phyloP scores from a whole-genome alignment of 2,113 vertebrate species.

The Hypomesus transpacificus region DNA sequence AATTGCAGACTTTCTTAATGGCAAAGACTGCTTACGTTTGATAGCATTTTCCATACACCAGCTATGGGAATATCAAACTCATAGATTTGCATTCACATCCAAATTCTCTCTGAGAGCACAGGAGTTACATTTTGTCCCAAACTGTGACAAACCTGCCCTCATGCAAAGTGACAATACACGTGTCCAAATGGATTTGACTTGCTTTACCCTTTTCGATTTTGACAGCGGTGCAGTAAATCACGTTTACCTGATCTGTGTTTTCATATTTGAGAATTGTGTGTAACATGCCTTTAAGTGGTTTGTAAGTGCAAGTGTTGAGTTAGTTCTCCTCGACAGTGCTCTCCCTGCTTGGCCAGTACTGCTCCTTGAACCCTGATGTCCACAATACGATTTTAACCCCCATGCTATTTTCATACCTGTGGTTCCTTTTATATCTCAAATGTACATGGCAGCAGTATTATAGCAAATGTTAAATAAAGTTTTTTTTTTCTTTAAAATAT shows the following conservation, averaged over 20 bases:
- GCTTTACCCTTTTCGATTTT: no score
- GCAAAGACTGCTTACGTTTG: slow-evolving; percentile 8
- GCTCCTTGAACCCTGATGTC: slow-evolving; percentile 36
- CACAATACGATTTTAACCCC: slow-evolving; percentile 42
- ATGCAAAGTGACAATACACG: no score
- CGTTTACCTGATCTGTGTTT: slow-evolving; percentile 50
- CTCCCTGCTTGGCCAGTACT: slow-evolving; percentile 47
- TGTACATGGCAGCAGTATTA: slow-evolving; percentile 55
- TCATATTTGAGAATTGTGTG: slow-evolving; percentile 40
- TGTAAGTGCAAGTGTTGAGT: slow-evolving; percentile 50
- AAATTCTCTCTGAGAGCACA: background rate
- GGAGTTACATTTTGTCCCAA: background rate
- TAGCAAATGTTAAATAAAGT: slow-evolving; percentile 56
- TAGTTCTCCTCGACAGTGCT: slow-evolving; percentile 43
- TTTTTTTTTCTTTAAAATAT: slow-evolving; percentile 48
- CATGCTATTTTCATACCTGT: slow-evolving; percentile 56
- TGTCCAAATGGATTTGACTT: no score
- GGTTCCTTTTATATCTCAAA: slow-evolving; percentile 50
- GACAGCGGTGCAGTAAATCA: background rate
- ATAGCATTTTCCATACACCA: no score
- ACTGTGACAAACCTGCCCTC: background rate
- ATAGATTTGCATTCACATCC: background rate
- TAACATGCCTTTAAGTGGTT: slow-evolving; percentile 45
- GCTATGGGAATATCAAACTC: no score
- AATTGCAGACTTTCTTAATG: slow-evolving; percentile 11